Evolutionary conservation across 2,888 invertebrate species (phyloP).

Genomic region (Parasteatoda lunata): DNA sequence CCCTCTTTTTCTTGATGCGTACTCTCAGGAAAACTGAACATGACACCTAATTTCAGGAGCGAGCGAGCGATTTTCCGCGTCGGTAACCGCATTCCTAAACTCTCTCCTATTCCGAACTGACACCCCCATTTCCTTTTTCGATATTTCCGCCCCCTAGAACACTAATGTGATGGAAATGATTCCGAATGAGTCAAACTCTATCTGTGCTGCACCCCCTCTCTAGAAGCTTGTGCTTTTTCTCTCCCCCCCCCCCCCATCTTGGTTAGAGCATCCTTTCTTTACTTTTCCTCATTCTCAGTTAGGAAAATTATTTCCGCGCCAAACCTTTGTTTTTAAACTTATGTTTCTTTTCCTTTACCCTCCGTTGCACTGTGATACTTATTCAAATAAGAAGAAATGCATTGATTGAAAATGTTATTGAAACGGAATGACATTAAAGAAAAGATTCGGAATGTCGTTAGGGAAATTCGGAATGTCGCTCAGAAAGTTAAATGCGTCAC

Average conservation of each 20-base stretch:
- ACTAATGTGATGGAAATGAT: constrained; percentile 61
- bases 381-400: no score
- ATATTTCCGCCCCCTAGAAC: constrained; percentile 52
- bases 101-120: constrained; percentile 25
- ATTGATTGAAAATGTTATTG: no score
- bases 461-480: no score
- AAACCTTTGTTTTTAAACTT: background rate
- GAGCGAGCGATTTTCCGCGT: constrained; percentile 63
- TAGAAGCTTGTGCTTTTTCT: constrained; percentile 35
- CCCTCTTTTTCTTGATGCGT: background rate
- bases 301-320: constrained; percentile 17
- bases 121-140: constrained; percentile 20
- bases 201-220: background rate
- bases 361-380: no score
- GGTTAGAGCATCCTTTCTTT: background rate
- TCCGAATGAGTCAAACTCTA: constrained; percentile 56
- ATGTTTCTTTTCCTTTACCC: constrained; percentile 1
- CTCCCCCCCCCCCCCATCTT: background rate
- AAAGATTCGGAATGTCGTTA: no score
- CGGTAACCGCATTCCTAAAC: constrained; percentile 61
- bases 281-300: background rate
- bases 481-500: no score
- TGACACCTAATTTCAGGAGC: constrained; percentile 67
- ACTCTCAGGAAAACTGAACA: constrained; percentile 58
- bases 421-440: no score